Base-by-base conservation (phyloP, 2,888 invertebrate species). In the Fabriciana adippe region DNA sequence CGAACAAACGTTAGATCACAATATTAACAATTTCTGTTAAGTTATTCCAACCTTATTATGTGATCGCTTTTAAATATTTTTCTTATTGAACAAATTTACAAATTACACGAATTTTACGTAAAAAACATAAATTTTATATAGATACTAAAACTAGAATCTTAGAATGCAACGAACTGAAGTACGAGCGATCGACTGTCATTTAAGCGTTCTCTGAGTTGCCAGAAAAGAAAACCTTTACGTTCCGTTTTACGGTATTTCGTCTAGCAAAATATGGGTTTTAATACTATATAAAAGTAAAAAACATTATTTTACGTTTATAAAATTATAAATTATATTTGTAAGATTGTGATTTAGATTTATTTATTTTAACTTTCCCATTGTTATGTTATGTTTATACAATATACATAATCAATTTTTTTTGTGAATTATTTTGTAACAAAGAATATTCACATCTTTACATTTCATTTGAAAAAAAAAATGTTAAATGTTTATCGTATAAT, bases 121-220 rank as follows among this genome's bases (percentile, higher is more conserved):
- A 14, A 47, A 31, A 6, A 59, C 35, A 15, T 2, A 11, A 15
- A n/a, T 6, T 8, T 47, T 6, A 16, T 13, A 26, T 8, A 26
- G 48, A 26, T 47, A 57, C 45, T 59, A 59, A 48, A 59, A n/a
- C n/a, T n/a, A n/a, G n/a, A n/a, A n/a, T n/a, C n/a, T 11, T 59
- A 26, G 13, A 48, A 48, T 11, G 11, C 59, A 48, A 48, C 47
- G 47, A 11, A 59, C 48, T 48, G 48, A n/a, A 59, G n/a, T 26
- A 59, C 15, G 15, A 26, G 15, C 16, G 35, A 35, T 55, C 35
- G n/a, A 26, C 31, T 48, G 59, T 59, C 59, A 59, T 6, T n/a
- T n/a, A n/a, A 21, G 59, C 59, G 59, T 59, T 59, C 48, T 48
- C 59, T 0, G 59, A 31, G 59, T 59, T 59, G 59, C 59, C 59